phyloP scores from a whole-genome alignment of 1,140 invertebrate genomes.

The Artemia franciscana region DNA sequence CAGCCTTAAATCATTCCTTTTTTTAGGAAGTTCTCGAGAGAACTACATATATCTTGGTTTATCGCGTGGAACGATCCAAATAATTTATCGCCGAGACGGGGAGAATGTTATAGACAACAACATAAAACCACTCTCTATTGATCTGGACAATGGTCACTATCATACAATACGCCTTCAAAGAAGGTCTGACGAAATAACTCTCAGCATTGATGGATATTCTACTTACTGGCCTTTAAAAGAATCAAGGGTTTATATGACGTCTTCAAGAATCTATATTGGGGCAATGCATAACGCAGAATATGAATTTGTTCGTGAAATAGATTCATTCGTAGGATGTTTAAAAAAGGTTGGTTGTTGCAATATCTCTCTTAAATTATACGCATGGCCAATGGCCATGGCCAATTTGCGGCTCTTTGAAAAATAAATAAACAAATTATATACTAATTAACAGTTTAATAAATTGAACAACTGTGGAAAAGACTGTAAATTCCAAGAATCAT shows the following conservation, averaged over 20 bases:
- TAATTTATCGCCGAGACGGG: background rate
- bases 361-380: too few relatives aligned
- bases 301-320: background rate
- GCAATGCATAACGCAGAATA: background rate
- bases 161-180: background rate
- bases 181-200: background rate
- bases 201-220: background rate
- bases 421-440: too few relatives aligned
- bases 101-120: background rate
- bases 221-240: background rate
- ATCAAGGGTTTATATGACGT: background rate
- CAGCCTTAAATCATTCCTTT: background rate
- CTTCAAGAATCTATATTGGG: background rate
- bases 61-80: background rate
- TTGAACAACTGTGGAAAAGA: too few relatives aligned
- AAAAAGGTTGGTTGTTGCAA: background rate
- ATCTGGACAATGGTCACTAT: background rate
- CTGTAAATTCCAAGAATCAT: too few relatives aligned
- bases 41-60: background rate
- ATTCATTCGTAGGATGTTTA: background rate
- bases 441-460: too few relatives aligned
- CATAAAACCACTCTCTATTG: background rate
- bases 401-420: too few relatives aligned
- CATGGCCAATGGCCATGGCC: too few relatives aligned
- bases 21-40: background rate